These are phyloP conservation scores for Microplitis demolitor DNA, from an alignment of 1,140 invertebrate species.

Conservation along the genomic window DNA sequence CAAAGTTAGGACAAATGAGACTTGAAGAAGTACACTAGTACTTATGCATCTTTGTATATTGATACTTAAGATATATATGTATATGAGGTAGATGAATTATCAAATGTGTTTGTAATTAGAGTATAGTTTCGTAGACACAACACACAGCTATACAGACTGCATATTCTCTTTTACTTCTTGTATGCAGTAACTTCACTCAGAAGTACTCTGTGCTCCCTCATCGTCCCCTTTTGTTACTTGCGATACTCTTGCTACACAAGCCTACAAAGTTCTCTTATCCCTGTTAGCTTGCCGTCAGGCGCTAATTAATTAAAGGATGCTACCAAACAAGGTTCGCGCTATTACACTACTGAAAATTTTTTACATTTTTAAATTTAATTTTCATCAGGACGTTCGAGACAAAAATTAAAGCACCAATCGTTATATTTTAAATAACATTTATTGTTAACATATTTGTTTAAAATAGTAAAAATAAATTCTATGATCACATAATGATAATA, in stretches of 20 bases:
- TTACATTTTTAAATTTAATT: no score
- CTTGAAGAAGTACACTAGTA: not conserved
- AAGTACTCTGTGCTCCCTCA: not conserved
- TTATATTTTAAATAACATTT: no score
- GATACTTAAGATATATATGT: not conserved
- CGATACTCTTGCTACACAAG: not conserved
- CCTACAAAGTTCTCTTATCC: not conserved
- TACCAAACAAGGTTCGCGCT: not conserved
- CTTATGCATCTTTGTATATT: not conserved
- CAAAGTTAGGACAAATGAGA: not conserved
- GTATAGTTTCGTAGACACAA: not conserved
- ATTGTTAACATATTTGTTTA: no score
- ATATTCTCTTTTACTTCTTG: not conserved
- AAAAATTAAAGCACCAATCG: no score
- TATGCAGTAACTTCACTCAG: not conserved
- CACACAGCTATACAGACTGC: not conserved
- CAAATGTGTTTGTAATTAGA: not conserved
- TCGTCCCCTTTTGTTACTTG: constrained; percentile 3
- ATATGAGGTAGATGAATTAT: not conserved
- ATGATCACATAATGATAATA: not conserved
- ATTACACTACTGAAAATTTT: not conserved
- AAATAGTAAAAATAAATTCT: no score
- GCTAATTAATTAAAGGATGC: constrained; percentile 14
- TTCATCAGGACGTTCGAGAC: no score
- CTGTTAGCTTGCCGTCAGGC: not conserved